phyloP scores from a whole-genome alignment of 2,888 invertebrate genomes.

The Acrobasis consociella region DNA sequence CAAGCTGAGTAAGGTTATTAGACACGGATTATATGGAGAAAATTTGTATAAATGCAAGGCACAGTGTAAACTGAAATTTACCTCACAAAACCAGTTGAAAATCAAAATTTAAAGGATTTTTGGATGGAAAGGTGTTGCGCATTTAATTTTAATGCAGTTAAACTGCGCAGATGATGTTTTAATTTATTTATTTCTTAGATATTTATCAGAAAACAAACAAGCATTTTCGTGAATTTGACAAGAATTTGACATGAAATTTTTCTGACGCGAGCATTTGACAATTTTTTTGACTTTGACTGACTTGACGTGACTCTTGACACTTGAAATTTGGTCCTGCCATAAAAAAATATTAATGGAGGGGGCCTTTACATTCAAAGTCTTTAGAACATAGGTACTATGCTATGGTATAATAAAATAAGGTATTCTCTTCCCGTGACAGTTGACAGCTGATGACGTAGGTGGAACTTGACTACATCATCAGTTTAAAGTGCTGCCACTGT shows the following conservation, averaged over 20 bases:
- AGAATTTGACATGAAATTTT: conserved; percentile 3
- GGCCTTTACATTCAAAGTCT: no score
- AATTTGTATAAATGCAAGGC: not conserved
- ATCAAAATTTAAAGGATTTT: not conserved
- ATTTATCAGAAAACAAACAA: conserved; percentile 26
- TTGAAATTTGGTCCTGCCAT: no score
- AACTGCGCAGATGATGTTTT: not conserved
- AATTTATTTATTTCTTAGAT: not conserved
- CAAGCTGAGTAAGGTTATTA: not conserved
- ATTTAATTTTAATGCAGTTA: not conserved
- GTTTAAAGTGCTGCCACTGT: no score
- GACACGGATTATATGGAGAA: not conserved
- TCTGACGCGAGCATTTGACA: not conserved
- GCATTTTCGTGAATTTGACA: conserved; percentile 29
- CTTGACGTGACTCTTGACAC: no score
- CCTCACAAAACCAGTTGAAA: not conserved
- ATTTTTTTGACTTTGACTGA: not conserved
- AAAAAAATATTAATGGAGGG: no score
- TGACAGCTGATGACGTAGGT: no score
- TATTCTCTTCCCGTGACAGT: no score
- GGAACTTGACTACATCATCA: no score
- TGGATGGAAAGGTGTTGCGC: not conserved
- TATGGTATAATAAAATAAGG: no score
- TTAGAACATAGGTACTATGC: no score
- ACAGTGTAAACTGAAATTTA: conserved; percentile 2